Conservation (phyloP, 2,113 vertebrate genomes). For the Axis porcinus region DNA sequence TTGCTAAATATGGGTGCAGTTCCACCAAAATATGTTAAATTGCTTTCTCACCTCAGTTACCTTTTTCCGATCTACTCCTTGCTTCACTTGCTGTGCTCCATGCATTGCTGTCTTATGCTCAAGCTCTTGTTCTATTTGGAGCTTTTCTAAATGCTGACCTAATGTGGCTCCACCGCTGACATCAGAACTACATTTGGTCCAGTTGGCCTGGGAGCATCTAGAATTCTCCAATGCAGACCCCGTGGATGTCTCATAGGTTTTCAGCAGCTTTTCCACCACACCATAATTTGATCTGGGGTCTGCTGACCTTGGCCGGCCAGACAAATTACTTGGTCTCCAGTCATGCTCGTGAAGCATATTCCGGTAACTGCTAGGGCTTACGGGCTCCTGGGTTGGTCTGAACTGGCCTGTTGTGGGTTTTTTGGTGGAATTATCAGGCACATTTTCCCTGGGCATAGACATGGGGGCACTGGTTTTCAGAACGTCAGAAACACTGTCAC, state of each 20-base stretch:
- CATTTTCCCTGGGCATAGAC: slow-evolving; percentile 59
- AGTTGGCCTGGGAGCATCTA: slow-evolving; percentile 68
- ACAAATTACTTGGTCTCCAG: slow-evolving; percentile 92
- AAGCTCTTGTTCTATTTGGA: slow-evolving; percentile 82
- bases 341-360: slow-evolving; percentile 87
- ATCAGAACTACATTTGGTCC: slow-evolving; percentile 72
- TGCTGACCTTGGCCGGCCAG: slow-evolving; percentile 90
- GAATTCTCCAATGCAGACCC: slow-evolving; percentile 72
- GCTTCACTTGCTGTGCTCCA: slow-evolving; percentile 71
- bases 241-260: slow-evolving; percentile 87
- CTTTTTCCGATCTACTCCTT: slow-evolving; percentile 75
- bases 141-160: slow-evolving; percentile 82
- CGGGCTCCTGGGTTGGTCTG: slow-evolving; percentile 68
- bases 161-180: slow-evolving; percentile 73
- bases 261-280: slow-evolving; percentile 93
- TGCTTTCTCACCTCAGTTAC: slow-evolving; percentile 80
- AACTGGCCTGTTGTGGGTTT: slow-evolving; percentile 47
- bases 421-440: slow-evolving; percentile 50
- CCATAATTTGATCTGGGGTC: slow-evolving; percentile 95
- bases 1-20: neutral
- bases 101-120: slow-evolving; percentile 72
- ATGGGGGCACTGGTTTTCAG: slow-evolving; percentile 45
- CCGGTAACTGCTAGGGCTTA: slow-evolving; percentile 74
- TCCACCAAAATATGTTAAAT: neutral
- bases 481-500: neutral